Percentiles rank a stretch among this genome's conserved stretches.
These are phyloP conservation scores for Arion vulgaris DNA, from an alignment of 1,140 invertebrate genomes.

Conservation along the genomic window DNA sequence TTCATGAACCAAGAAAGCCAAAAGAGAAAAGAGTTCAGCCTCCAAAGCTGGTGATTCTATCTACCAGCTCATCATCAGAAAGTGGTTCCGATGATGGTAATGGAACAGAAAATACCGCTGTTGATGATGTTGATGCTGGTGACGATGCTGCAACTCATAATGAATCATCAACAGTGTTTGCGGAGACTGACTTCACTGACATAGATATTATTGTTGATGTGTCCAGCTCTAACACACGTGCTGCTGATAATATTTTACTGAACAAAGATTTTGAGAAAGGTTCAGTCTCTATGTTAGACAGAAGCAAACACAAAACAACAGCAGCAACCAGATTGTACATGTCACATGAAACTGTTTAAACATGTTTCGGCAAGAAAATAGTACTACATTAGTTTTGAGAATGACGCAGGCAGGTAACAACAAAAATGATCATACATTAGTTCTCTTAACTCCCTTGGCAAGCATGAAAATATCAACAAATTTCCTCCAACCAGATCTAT, in stretches of 20 bases:
- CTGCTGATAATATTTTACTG: background rate
- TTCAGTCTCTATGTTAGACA: slow-evolving; percentile 17
- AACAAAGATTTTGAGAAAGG: slow-evolving; percentile 20
- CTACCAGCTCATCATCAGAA: background rate
- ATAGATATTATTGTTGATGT: slow-evolving; percentile 43
- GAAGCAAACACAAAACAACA: too few relatives aligned
- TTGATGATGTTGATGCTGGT: background rate
- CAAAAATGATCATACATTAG: too few relatives aligned
- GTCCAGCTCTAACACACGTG: slow-evolving; percentile 25
- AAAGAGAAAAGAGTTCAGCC: background rate
- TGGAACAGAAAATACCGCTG: background rate
- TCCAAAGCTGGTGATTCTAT: background rate
- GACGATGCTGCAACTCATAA: background rate
- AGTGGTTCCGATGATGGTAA: background rate
- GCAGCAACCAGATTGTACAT: background rate
- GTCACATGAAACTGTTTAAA: background rate
- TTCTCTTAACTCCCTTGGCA: too few relatives aligned
- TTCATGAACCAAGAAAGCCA: background rate
- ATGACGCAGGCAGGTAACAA: too few relatives aligned
- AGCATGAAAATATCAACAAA: too few relatives aligned
- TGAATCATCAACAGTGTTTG: background rate
- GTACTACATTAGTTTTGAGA: too few relatives aligned
- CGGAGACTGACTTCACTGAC: background rate
- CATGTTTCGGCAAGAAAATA: too few relatives aligned
- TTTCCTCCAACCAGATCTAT: too few relatives aligned